Conservation (phyloP, 2,888 invertebrate species). For the Lycocerus yunnanus region DNA sequence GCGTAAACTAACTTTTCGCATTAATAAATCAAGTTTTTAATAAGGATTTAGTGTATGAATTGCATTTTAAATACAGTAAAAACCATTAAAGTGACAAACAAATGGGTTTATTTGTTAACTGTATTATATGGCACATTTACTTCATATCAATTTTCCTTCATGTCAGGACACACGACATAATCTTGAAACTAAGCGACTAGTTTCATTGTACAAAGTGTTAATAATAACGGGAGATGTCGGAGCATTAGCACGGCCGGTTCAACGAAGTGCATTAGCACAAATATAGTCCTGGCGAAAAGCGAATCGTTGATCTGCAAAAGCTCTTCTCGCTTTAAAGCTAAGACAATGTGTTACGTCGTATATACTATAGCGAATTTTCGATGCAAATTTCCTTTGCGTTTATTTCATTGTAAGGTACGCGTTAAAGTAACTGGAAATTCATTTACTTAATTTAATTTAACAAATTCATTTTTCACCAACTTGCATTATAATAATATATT, state of each 20-base stretch:
- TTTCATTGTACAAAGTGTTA: conserved; percentile 18
- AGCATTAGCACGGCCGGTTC: conserved; percentile 20
- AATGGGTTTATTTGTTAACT: neutral
- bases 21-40: neutral
- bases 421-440: neutral
- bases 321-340: conserved; percentile 19
- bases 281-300: conserved; percentile 18
- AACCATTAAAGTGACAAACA: neutral
- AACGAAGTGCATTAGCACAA: conserved; percentile 24
- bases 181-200: conserved; percentile 15
- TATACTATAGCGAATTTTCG: conserved; percentile 4
- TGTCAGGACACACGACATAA: conserved; percentile 12
- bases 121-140: neutral
- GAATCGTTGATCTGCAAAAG: conserved; percentile 20
- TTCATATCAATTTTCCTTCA: neutral
- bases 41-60: neutral
- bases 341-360: conserved; percentile 22
- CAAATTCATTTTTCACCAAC: neutral
- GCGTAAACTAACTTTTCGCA: neutral
- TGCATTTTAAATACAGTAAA: neutral
- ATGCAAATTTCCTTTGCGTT: conserved; percentile 5
- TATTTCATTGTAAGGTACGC: neutral
- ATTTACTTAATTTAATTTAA: neutral
- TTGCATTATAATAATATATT: neutral
- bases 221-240: conserved; percentile 20